Conservation (phyloP, 35 echinoderm and acorn worm species). For the Heliocidaris tuberculata region DNA sequence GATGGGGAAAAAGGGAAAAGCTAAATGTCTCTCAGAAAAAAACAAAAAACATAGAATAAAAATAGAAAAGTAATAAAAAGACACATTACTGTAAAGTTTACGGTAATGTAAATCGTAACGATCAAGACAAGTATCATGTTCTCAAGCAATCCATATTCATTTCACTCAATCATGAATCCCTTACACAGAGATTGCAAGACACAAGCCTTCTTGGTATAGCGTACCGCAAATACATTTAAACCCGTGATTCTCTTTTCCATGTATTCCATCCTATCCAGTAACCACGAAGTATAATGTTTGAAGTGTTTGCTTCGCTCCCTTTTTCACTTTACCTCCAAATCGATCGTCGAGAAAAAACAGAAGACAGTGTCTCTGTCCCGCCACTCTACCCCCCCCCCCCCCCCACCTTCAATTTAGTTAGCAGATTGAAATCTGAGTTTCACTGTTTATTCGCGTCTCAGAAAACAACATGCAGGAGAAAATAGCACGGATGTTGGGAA, state of each 20-base stretch:
- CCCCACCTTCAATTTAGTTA: neutral
- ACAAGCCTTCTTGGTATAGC: neutral
- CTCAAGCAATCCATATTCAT: too few relatives aligned
- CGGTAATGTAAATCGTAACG: too few relatives aligned
- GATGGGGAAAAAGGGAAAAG: too few relatives aligned
- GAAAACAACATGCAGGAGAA: neutral
- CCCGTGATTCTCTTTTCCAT: neutral
- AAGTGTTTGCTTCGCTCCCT: neutral
- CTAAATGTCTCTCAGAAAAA: too few relatives aligned
- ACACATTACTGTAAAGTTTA: too few relatives aligned
- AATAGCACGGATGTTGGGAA: neutral
- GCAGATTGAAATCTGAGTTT: neutral
- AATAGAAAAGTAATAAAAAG: too few relatives aligned
- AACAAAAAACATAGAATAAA: too few relatives aligned
- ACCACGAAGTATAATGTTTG: neutral
- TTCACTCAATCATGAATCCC: too few relatives aligned
- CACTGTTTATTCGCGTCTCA: neutral
- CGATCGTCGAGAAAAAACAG: neutral
- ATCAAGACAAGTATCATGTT: too few relatives aligned
- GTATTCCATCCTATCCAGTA: neutral
- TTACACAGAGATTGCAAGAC: neutral
- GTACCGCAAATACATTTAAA: neutral
- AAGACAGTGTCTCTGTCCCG: neutral
- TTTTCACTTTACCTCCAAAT: neutral
- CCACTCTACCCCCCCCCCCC: too few relatives aligned